Evolutionary conservation across 2,113 vertebrate species (phyloP).

Genomic region (Odontophorus gujanensis): DNA sequence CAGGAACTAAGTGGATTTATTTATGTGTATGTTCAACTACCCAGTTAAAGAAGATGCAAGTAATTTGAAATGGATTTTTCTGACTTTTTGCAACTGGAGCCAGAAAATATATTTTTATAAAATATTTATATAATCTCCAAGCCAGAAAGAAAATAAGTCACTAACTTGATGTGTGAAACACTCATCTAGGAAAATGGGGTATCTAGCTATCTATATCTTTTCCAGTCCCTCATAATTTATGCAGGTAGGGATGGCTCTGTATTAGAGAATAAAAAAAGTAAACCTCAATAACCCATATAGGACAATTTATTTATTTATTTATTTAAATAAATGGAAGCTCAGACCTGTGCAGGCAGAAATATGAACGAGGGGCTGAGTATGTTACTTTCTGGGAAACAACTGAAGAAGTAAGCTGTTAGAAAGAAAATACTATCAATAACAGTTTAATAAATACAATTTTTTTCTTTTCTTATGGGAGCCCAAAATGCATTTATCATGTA

Average conservation of each 20-base stretch:
- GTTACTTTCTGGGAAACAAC: background rate
- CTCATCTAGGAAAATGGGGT: constrained; percentile 8
- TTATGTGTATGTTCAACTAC: background rate
- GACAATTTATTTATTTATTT: no score
- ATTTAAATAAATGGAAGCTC: background rate
- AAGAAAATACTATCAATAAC: background rate
- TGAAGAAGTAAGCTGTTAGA: background rate
- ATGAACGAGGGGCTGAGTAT: background rate
- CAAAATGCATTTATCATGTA: background rate
- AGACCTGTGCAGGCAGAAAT: background rate
- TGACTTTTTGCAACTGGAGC: background rate
- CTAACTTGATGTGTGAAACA: background rate
- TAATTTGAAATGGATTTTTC: constrained; percentile 6
- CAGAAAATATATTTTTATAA: constrained; percentile 7
- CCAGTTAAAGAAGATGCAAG: background rate
- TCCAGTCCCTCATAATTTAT: background rate
- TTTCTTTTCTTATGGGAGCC: background rate
- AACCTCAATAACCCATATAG: background rate
- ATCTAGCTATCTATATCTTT: background rate
- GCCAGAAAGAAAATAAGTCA: background rate
- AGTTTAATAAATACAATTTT: background rate
- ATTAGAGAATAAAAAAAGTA: background rate
- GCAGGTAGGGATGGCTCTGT: background rate
- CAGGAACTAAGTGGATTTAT: background rate
- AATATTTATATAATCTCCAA: constrained; percentile 20